These are phyloP conservation scores for Epistrophe grossulariae DNA, from an alignment of 2,888 invertebrate species.

Conservation along the genomic window DNA sequence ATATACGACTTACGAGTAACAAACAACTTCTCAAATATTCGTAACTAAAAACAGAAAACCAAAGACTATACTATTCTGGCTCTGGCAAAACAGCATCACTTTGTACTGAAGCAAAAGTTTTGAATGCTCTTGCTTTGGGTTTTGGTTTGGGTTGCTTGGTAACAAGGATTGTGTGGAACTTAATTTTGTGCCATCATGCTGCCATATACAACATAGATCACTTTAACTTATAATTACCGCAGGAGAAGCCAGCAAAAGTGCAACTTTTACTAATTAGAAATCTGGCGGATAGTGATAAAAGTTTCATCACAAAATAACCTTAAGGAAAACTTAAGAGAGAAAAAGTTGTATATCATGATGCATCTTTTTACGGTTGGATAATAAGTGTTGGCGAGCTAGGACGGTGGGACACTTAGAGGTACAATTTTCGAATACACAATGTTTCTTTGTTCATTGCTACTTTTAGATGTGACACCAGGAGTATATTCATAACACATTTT, in stretches of 20 bases:
- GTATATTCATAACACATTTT: too few relatives aligned
- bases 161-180: constrained; percentile 62
- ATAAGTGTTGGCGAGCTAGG: not conserved
- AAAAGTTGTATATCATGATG: constrained; percentile 2
- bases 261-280: constrained; percentile 72
- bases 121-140: constrained; percentile 17
- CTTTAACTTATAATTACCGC: constrained; percentile 72
- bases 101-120: constrained; percentile 45
- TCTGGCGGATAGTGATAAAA: constrained; percentile 71
- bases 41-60: constrained; percentile 12
- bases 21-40: not conserved
- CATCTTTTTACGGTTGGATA: not conserved
- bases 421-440: too few relatives aligned
- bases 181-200: constrained; percentile 58
- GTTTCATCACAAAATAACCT: constrained; percentile 48
- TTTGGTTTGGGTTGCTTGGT: constrained; percentile 7
- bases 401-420: not conserved
- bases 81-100: constrained; percentile 25
- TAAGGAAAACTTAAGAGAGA: constrained; percentile 15
- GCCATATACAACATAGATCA: constrained; percentile 58
- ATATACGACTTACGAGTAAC: too few relatives aligned
- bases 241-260: constrained; percentile 60
- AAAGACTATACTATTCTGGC: constrained; percentile 17
- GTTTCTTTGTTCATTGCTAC: too few relatives aligned
- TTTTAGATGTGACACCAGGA: too few relatives aligned